Evolutionary conservation across 2,888 invertebrate species (phyloP).

Genomic region (Thumatha senex): DNA sequence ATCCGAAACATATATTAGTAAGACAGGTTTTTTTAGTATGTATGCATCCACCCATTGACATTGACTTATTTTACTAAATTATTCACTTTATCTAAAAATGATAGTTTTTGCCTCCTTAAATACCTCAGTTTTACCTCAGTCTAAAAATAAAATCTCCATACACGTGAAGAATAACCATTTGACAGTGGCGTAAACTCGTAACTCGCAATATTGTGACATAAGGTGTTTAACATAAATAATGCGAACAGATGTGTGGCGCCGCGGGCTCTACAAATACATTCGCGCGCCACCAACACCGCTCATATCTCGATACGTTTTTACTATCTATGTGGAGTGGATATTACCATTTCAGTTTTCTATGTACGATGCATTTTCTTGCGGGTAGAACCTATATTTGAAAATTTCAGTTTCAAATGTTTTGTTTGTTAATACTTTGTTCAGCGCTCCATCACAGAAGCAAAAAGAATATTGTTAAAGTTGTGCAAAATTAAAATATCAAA

Average conservation of each 20-base stretch:
- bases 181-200: conserved; percentile 67
- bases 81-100: no score
- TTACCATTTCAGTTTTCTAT: conserved; percentile 14
- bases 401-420: no score
- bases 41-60: no score
- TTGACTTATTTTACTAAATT: no score
- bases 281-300: conserved; percentile 53
- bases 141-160: conserved; percentile 68
- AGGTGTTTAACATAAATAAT: conserved; percentile 84
- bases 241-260: conserved; percentile 80
- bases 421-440: no score
- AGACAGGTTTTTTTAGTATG: no score
- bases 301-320: conserved; percentile 58
- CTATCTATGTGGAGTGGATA: conserved; percentile 54
- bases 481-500: no score
- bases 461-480: no score
- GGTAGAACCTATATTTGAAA: no score
- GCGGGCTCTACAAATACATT: conserved; percentile 77
- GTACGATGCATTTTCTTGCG: not conserved
- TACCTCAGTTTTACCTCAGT: conserved; percentile 12
- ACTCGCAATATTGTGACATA: conserved; percentile 83
- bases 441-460: no score
- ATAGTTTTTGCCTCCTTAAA: conserved; percentile 1
- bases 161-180: conserved; percentile 47
- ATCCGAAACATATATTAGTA: no score